Evolutionary conservation across 2,797 vertebrate genomes (phyloP), one percentile per base, ranked within the genome.

Genomic region (Adelosebastes latens): DNA sequence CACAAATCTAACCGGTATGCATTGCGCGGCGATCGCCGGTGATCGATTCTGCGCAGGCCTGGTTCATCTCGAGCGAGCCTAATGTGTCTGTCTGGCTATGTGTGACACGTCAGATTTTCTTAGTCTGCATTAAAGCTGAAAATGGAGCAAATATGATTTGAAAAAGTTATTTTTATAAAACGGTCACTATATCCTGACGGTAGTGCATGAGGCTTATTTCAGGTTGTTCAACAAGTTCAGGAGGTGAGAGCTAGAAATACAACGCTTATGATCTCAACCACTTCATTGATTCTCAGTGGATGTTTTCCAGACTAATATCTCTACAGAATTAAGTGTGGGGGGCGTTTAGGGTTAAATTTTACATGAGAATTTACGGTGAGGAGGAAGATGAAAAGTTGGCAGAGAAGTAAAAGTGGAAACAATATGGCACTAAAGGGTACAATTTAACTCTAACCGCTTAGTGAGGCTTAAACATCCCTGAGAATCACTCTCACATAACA

Each of bases 381-480:
- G 9, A 55, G 34, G 60, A n/a, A 22, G 10, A 46, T 2, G 13
- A 66, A 20, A 66, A 46, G 34, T 20, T 8, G 39, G 46, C 73
- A 58, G 24, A 58, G 70, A 55, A 56, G 73, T 46, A 18, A 72
- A 68, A 68, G 71, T 39, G 24, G 84, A 90, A 92, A 90, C 93
- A 95, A 24, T 5, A 29, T 22, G 60, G 13, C 68, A 11, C 56
- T 34, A 70, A 72, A 58, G 85, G 75, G 72, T 52, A 27, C 78
- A 83, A 66, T 32, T 22, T 18, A n/a, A 72, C 42, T 75, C 70
- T 55, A 46, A 27, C 53, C 24, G 56, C 77, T 61, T 61, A 13
- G 31, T 20, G 73, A 79, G 60, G 34, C 66, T 79, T 61, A 24
- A 77, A 74, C 32, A 36, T 72, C 76, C 39, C 52, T 2, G 24